These are phyloP conservation scores for Chaetodon trifascialis DNA, from an alignment of 2,113 vertebrate genomes.

Conservation along the genomic window DNA sequence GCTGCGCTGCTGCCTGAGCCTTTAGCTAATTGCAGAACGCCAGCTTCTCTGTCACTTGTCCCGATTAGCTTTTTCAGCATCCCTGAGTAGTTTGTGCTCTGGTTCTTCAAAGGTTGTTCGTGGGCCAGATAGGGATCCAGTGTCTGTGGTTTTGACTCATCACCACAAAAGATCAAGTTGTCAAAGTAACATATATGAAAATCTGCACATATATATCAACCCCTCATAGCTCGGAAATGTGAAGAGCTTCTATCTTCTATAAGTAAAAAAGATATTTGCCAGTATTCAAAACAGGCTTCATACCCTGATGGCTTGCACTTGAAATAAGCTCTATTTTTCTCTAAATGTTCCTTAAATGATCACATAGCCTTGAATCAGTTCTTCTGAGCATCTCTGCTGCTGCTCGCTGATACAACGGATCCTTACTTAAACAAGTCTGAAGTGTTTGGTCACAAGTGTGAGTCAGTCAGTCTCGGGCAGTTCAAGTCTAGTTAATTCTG, in stretches of 20 bases:
- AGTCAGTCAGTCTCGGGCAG: neutral
- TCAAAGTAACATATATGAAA: neutral
- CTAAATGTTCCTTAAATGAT: neutral
- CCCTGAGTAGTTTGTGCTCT: neutral
- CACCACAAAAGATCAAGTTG: neutral
- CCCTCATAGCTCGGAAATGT: neutral
- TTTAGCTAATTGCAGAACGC: conserved; percentile 60
- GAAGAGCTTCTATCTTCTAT: neutral
- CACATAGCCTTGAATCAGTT: neutral
- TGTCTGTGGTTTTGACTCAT: neutral
- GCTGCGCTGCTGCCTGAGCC: conserved; percentile 22
- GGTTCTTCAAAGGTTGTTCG: conserved; percentile 21
- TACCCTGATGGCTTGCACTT: neutral
- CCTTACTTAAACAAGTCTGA: neutral
- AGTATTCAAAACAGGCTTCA: neutral
- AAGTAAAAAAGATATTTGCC: neutral
- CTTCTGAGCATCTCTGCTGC: neutral
- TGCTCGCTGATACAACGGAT: neutral
- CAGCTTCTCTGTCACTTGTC: conserved; percentile 19
- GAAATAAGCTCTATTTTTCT: neutral
- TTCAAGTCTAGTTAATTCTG: neutral
- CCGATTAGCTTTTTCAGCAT: conserved; percentile 25
- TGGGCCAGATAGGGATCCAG: conserved; percentile 3
- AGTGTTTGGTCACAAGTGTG: neutral
- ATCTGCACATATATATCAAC: too few species aligned